Conservation (phyloP, 2,113 vertebrate genomes). For the Rhabdomys dilectus region DNA sequence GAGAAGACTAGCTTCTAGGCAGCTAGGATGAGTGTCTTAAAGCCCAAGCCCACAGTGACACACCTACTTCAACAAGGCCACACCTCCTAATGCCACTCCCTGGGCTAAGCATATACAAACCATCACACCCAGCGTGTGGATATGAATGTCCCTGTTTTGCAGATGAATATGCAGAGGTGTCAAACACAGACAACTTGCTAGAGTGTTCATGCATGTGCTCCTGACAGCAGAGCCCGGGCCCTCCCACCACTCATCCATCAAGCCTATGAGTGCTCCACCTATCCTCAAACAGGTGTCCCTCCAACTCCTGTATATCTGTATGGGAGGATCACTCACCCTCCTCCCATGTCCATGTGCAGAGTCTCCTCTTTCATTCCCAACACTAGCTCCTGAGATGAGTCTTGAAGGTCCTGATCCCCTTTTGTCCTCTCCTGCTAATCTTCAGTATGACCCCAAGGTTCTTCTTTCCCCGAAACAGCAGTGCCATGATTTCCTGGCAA, state of each 20-base stretch:
- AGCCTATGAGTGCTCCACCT: not conserved
- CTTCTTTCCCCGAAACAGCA: not conserved
- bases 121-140: not conserved
- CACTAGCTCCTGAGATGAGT: not conserved
- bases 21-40: too few relatives aligned
- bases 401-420: not conserved
- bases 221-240: not conserved
- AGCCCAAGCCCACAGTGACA: too few relatives aligned
- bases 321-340: not conserved
- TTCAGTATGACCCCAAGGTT: not conserved
- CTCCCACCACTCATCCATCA: not conserved
- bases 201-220: too few relatives aligned
- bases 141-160: too few relatives aligned
- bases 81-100: too few relatives aligned
- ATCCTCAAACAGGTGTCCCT: not conserved
- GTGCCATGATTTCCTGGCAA: not conserved
- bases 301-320: not conserved
- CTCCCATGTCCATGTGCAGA: too few relatives aligned
- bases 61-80: too few relatives aligned
- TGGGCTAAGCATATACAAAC: too few relatives aligned
- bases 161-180: too few relatives aligned
- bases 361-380: not conserved
- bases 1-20: too few relatives aligned
- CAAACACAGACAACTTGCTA: not conserved
- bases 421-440: not conserved